Base-by-base conservation (phyloP, 2,888 invertebrate genomes). In the Leptinotarsa juncta region DNA sequence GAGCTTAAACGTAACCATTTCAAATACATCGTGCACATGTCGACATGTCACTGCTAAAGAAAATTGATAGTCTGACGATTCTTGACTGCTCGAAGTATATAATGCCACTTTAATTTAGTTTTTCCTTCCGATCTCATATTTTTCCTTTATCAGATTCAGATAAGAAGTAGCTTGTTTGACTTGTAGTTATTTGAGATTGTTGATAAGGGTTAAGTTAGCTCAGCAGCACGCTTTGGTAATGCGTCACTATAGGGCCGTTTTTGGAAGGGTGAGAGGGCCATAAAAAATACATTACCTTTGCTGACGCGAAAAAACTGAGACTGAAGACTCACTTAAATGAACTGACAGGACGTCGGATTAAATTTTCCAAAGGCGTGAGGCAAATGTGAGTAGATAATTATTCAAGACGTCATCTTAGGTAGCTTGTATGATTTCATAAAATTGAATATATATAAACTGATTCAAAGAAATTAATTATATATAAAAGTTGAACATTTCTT, bases 101-200 rank as follows among this genome's bases (percentile, higher is more conserved):
- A 83, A 84, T 82, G 79, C 81, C 78, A 72, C 76, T 83, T 82
- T 83, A 83, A 84, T 84, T 84, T 82, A 79, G 81, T 83, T 83
- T 84, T 84, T 83, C 82, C 82, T 78, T 82, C 81, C 81, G 82
- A 73, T 78, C 78, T 80, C 81, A 83, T 83, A 83, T 83, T 83
- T 84, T 81, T 83, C 57, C 73, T 77, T 76, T 82, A 82, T 83
- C 82, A 81, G 82, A 83, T 83, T 80, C 68, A 77, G 79, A 81
- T 79, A 78, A 81, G 78, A 73, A 77, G 79, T 81, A 79, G 80
- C 82, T 83, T 82, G 83, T 83, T 84, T 83, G 83, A 83, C 83
- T 82, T 80, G 79, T 80, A 84, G 82, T 83, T 83, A 83, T 83
- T 83, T 82, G 81, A 84, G 84, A 84, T 84, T 76, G 73, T 55